Base-by-base conservation (phyloP, 2,888 invertebrate species). In the Rhyacophila evoluta region DNA sequence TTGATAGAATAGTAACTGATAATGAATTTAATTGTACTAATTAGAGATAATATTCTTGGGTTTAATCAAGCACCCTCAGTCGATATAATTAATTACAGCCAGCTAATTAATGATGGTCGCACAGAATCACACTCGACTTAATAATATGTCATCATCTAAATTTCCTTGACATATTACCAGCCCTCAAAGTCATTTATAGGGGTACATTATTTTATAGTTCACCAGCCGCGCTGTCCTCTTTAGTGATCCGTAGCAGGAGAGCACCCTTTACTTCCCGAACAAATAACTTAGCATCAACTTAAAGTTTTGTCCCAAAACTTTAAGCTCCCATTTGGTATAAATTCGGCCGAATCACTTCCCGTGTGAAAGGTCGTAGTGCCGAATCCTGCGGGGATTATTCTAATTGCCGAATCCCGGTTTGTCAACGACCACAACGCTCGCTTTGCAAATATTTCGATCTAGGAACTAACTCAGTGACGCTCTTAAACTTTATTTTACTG, bases 371-470 rank as follows among this genome's bases (percentile, higher is more conserved):
- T 70, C 19, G 15, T 5, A 39, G 36, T 68, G 19, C 36, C 36
- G 15, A 69, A 55, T 55, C 10, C 55, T 19, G 55, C 55, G 55
- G n/a, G 76, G 79, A 72, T 79, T 79, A 79, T 79, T 76, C 73
- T 79, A 76, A 79, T 79, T 79, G 72, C 5, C n/a, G 75, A 76
- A 79, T 75, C 76, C 79, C 39, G n/a, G 15, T 25, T 39, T 76
- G 79, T 79, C 76, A 69, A 55, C 72, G 36, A 28, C 28, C 67
- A 72, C 72, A 69, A 37, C 72, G 27, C 25, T 36, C 67, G 38
- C 68, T 79, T 79, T 75, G 37, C 72, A 10, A 67, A 10, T 74
- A 74, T 74, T 72, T 55, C 19, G 55, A 55, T 55, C 19, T 55
- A 8, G 19, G 12, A 39, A 1, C 12, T 39, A 15, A 19, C 1